These are phyloP conservation scores for Noctua pronuba DNA, from an alignment of 2,888 invertebrate species.

Conservation along the genomic window DNA sequence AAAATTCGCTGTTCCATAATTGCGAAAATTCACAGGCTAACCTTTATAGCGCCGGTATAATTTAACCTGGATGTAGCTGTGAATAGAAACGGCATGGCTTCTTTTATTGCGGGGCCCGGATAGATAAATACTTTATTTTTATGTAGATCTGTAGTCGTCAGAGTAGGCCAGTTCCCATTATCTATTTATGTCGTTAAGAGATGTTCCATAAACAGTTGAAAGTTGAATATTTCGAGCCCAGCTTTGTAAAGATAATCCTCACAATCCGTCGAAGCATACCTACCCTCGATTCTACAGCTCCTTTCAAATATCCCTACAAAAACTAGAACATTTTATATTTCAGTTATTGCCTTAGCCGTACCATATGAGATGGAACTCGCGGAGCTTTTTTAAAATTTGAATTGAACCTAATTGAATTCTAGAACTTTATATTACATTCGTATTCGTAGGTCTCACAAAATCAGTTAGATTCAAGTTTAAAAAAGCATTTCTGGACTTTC, in stretches of 20 bases:
- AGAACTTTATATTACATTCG: slow-evolving; percentile 35
- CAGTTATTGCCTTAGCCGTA: slow-evolving; percentile 61
- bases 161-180: slow-evolving; percentile 53
- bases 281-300: slow-evolving; percentile 42
- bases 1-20: slow-evolving; percentile 77
- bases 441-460: slow-evolving; percentile 6
- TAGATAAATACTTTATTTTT: slow-evolving; percentile 65
- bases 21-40: slow-evolving; percentile 76
- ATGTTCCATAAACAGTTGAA: slow-evolving; percentile 62
- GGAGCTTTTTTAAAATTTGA: slow-evolving; percentile 46
- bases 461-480: not conserved
- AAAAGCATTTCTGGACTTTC: too few species aligned
- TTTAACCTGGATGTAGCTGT: slow-evolving; percentile 74
- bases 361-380: slow-evolving; percentile 40
- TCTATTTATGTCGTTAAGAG: slow-evolving; percentile 64
- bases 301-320: slow-evolving; percentile 61
- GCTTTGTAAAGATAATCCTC: slow-evolving; percentile 69
- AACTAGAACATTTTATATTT: slow-evolving; percentile 63
- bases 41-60: slow-evolving; percentile 74
- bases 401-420: slow-evolving; percentile 44
- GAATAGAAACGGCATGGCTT: slow-evolving; percentile 72
- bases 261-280: slow-evolving; percentile 58
- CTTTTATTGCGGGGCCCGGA: slow-evolving; percentile 70
- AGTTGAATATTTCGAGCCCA: slow-evolving; percentile 69
- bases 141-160: slow-evolving; percentile 49